Base-by-base conservation (phyloP, 1,140 invertebrate genomes). In the Dermatophagoides farinae region DNA sequence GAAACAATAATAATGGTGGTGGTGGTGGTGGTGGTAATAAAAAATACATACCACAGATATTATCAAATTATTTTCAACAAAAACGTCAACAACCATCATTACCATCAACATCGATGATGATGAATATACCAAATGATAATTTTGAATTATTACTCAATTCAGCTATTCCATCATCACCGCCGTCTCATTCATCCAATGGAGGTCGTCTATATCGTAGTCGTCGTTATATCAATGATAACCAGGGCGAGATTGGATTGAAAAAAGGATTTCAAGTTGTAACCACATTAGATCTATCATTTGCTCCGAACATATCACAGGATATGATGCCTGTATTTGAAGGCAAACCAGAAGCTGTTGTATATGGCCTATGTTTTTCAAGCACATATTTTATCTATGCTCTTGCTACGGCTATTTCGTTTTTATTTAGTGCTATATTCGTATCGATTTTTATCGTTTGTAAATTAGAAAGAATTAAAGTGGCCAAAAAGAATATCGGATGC, bases 201-300 rank as follows among this genome's bases (percentile, higher is more conserved):
- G n/a, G 72, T 9, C 58, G 68, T 6, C 68, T 67, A 46, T 66
- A 64, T 38, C 71, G 79, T 22, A 71, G 74, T 38, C 77, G 79
- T 53, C 75, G 86, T 20, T 82, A 82, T 0, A 23, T 47, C 12
- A 74, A 79, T 0, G 76, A 57, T 1, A 54, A 58, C 0, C 51
- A 65, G 82, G 66, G 80, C 76, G 12, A 78, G 83, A 62, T 84
- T 83, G 2, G 86, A 86, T 68, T 84, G 88, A 12, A 87, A 85
- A 10, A 86, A 89, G 18, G 84, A 80, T 64, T 85, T 85, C 1
- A 78, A 86, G 43, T 90, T 64, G 87, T 92, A n/a, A 88, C 91
- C 31, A 88, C 86, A 71, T 84, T 85, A 12, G 88, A 92, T 71
- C 72, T 92, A 22, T 86, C 85, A n/a, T 92, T 91, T 70, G 85